Evolutionary conservation across 2,888 invertebrate species (phyloP), one percentile per base, ranked within the genome.

Genomic region (Argyra leucocephala): DNA sequence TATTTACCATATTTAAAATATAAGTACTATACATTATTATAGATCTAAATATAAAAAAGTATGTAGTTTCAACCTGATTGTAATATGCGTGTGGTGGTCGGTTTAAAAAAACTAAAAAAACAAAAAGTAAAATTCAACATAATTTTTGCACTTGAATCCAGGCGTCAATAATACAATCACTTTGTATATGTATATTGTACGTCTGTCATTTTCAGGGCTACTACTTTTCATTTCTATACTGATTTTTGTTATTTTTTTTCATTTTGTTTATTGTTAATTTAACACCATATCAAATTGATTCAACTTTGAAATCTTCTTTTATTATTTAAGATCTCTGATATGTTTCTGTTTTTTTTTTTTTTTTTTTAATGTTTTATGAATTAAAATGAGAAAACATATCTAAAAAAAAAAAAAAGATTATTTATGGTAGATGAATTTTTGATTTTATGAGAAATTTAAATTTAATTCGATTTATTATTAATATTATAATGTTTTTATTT

Each of bases 131-230:
- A n/a, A n/a, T n/a, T n/a, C n/a, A 31, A 31, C 7, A 31, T 31
- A 1, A 31, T 31, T 31, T 10, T 31, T 31, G 12, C 31, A 7
- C 31, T 31, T 31, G 12, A 31, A 31, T 3, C 1, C 48, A 48
- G n/a, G 48, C 48, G 48, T 48, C 48, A 48, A 48, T n/a, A 48
- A 48, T 48, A 48, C 15, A 9, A 48, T 48, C 48, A n/a, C 6
- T 48, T 48, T 48, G 48, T 48, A n/a, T n/a, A n/a, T n/a, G n/a
- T n/a, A n/a, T n/a, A 48, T 48, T 48, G 48, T 48, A 48, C 48
- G 48, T 2, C 18, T 48, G 48, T 48, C 48, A 48, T 48, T 48
- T 48, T 48, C 48, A 15, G 48, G n/a, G 48, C 48, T 48, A 48
- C 48, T 15, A 48, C 48, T 48, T n/a, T 48, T 48, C 18, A 18